A percentile compares a stretch with the other conserved stretches of the same genome.
Conservation (phyloP, 2,113 vertebrate species). For the Holacanthus passer region DNA sequence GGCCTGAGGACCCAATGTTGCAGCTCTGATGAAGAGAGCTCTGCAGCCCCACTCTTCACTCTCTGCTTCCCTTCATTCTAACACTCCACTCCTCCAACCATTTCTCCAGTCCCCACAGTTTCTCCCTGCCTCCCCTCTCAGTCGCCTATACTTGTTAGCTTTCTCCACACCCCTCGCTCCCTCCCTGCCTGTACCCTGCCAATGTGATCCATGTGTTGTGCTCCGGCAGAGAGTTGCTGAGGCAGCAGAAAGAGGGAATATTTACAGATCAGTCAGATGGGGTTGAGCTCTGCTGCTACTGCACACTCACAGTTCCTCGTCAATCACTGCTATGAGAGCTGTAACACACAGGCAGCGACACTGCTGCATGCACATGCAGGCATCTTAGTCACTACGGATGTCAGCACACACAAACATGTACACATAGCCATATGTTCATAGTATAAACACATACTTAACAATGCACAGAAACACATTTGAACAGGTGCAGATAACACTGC, state of each 20-base stretch:
- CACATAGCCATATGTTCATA: too few species aligned
- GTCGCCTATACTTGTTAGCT: constrained; percentile 44
- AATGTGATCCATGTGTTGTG: constrained; percentile 82
- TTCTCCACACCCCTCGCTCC: constrained; percentile 30
- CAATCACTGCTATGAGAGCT: constrained; percentile 75
- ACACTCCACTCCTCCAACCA: constrained; percentile 25
- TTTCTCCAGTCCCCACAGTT: constrained; percentile 31
- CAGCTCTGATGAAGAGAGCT: constrained; percentile 69
- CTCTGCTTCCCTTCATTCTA: constrained; percentile 6
- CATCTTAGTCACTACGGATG: constrained; percentile 11
- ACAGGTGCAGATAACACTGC: background rate
- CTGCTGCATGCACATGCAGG: constrained; percentile 25
- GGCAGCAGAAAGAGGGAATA: constrained; percentile 82
- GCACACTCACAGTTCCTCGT: constrained; percentile 70
- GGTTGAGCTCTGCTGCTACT: constrained; percentile 60
- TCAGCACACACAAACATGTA: background rate
- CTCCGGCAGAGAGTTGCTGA: constrained; percentile 77
- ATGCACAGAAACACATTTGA: background rate
- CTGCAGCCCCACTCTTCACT: constrained; percentile 37
- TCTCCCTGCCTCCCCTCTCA: constrained; percentile 19
- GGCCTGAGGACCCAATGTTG: constrained; percentile 64
- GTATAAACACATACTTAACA: background rate
- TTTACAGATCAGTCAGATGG: constrained; percentile 84
- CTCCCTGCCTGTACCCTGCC: constrained; percentile 47
- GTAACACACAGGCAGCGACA: constrained; percentile 26